These are phyloP conservation scores for Tichodroma muraria DNA, from an alignment of 2,113 vertebrate genomes.

Conservation along the genomic window DNA sequence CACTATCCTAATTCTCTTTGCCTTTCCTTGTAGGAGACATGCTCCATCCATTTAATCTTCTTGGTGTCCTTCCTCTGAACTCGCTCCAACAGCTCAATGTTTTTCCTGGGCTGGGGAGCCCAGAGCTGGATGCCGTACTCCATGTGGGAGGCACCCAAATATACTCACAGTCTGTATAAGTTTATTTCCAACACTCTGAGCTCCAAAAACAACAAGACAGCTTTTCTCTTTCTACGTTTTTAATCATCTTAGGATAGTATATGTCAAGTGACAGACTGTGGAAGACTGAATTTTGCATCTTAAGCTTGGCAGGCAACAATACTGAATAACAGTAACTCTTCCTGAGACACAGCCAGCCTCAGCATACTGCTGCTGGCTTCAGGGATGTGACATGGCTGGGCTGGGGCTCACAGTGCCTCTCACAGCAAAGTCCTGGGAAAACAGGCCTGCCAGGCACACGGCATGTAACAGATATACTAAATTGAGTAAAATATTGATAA, in stretches of 20 bases:
- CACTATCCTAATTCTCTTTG: not conserved
- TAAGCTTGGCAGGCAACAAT: not conserved
- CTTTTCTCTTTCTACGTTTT: constrained; percentile 12
- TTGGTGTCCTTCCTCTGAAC: not conserved
- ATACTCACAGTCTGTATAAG: not conserved
- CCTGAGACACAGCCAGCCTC: not conserved
- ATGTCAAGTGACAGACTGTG: not conserved
- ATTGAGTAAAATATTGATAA: not conserved
- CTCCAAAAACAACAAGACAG: not conserved
- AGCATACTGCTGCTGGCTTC: not conserved
- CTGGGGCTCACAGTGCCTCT: not conserved
- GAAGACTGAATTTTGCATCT: not conserved
- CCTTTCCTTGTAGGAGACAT: not conserved
- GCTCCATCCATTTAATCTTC: not conserved
- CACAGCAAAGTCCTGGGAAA: not conserved
- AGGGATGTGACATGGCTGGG: not conserved
- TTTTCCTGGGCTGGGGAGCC: not conserved
- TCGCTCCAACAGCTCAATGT: not conserved
- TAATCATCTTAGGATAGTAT: not conserved
- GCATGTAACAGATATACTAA: not conserved
- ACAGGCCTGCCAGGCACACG: not conserved
- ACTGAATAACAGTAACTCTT: not conserved
- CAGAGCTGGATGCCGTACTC: not conserved
- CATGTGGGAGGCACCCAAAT: not conserved
- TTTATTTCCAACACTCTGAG: constrained; percentile 1